Percentiles rank a stretch among this genome's conserved stretches.
Evolutionary conservation across 2,888 invertebrate species (phyloP).

Genomic region (Xylophagus ater): DNA sequence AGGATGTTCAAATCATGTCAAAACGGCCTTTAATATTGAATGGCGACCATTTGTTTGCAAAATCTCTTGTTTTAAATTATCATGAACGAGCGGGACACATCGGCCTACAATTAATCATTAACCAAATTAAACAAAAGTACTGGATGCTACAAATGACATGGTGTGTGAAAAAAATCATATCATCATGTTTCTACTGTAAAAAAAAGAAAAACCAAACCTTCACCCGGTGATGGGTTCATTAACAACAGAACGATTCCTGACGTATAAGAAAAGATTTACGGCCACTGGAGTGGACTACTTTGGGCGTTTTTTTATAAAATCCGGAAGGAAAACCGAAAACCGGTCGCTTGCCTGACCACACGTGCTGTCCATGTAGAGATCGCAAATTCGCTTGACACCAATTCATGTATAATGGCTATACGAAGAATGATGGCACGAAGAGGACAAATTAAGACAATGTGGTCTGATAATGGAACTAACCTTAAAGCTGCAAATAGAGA

Average conservation of each 20-base stretch:
- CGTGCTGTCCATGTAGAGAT: conserved; percentile 18
- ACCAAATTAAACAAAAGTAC: conserved; percentile 4
- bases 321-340: conserved; percentile 5
- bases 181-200: conserved; percentile 7
- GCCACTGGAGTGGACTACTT: conserved; percentile 21
- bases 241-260: conserved; percentile 18
- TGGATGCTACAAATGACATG: conserved; percentile 8
- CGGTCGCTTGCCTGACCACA: conserved; percentile 16
- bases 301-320: conserved; percentile 17
- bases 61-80: not conserved
- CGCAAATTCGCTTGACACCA: conserved; percentile 11
- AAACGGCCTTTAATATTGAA: conserved; percentile 5
- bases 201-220: conserved; percentile 6
- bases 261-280: conserved; percentile 17
- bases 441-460: conserved; percentile 13
- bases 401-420: conserved; percentile 14
- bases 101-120: conserved; percentile 5
- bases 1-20: not conserved
- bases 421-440: conserved; percentile 15
- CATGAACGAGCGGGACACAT: conserved; percentile 1
- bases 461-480: conserved; percentile 18
- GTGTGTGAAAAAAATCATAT: conserved; percentile 6
- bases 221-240: conserved; percentile 22
- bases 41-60: conserved; percentile 6
- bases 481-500: conserved; percentile 14